A percentile compares a stretch with the other conserved stretches of the same genome.
Evolutionary conservation across 2,113 vertebrate genomes (phyloP).

Genomic region (Brachyhypopomus gauderio): DNA sequence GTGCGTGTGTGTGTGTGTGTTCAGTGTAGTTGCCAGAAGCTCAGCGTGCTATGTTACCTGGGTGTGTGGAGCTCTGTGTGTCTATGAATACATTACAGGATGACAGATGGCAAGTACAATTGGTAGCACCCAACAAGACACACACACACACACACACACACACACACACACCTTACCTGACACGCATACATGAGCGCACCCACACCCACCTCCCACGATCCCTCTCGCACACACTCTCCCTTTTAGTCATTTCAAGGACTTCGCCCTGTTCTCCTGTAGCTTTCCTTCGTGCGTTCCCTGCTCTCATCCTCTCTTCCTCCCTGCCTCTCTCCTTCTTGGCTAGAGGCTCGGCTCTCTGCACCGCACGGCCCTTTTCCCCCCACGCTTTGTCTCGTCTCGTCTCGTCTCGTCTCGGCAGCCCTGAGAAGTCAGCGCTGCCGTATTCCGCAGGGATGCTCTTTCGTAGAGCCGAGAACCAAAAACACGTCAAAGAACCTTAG

Average conservation of each 20-base stretch:
- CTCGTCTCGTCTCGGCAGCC: constrained; percentile 41
- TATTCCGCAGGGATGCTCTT: constrained; percentile 29
- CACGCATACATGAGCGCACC: constrained; percentile 15
- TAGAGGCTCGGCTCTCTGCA: constrained; percentile 5
- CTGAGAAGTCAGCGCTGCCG: constrained; percentile 29
- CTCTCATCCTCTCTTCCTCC: constrained; percentile 5
- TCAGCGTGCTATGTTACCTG: constrained; percentile 34
- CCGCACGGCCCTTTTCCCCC: constrained; percentile 16
- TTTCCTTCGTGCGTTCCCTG: background rate
- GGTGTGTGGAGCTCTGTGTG: constrained; percentile 27
- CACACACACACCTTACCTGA: background rate
- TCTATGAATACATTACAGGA: constrained; percentile 49
- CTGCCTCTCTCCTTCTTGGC: background rate
- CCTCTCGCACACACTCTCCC: background rate
- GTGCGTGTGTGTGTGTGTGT: constrained; percentile 15
- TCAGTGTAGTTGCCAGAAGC: constrained; percentile 16
- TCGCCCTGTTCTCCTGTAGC: background rate
- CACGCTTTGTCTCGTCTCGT: constrained; percentile 7
- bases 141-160: constrained; percentile 7
- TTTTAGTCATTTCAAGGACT: background rate
- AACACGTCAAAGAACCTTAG: constrained; percentile 21
- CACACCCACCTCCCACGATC: constrained; percentile 42
- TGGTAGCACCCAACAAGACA: constrained; percentile 19
- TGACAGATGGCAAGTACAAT: constrained; percentile 47
- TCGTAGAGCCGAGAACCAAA: constrained; percentile 32